Percentiles rank a stretch among this genome's conserved stretches.
phyloP scores from a whole-genome alignment of 2,797 vertebrate species.

The Mus spretus region DNA sequence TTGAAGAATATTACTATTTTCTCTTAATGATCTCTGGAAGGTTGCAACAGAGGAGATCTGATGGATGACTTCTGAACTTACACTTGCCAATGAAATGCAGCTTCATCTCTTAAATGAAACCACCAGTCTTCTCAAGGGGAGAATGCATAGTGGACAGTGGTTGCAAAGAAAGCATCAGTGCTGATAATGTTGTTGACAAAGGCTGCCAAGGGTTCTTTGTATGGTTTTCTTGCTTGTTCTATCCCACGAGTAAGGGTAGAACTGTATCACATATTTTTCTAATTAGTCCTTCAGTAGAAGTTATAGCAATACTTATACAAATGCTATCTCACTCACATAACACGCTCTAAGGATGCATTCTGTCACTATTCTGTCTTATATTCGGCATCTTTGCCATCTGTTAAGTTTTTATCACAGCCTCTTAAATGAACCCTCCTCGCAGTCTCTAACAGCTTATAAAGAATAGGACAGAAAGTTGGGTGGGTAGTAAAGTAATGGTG shows the following conservation, averaged over 20 bases:
- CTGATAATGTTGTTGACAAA: not conserved
- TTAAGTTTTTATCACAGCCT: not conserved
- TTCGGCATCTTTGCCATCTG: not conserved
- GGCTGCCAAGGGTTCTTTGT: not conserved
- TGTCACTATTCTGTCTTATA: not conserved
- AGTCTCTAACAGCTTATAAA: not conserved
- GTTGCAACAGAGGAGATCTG: not conserved
- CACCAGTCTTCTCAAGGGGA: not conserved
- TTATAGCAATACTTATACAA: not conserved
- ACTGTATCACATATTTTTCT: not conserved
- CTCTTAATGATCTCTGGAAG: not conserved
- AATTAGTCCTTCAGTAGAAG: not conserved
- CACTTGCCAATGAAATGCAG: not conserved
- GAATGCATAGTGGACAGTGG: no score
- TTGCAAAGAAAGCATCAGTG: not conserved
- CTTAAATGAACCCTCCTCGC: not conserved
- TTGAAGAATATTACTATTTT: not conserved
- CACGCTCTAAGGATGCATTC: not conserved
- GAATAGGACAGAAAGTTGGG: not conserved
- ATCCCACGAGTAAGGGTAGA: not conserved
- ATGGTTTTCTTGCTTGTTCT: not conserved
- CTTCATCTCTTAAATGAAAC: not conserved
- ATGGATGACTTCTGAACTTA: not conserved
- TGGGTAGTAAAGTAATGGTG: not conserved
- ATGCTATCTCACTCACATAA: not conserved